Percentiles rank a stretch among this genome's conserved stretches.
phyloP scores from a whole-genome alignment of 1,140 invertebrate genomes.

The silkworm (Bombyx mori) region ASM3026992v2 NC_085113.1:7575501-7576000 shows the following conservation, averaged over 20 bases:
- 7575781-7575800: no score
- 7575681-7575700: no score
- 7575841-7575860: constrained; percentile 31
- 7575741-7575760: no score
- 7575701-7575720: no score
- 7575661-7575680: no score
- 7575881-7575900: constrained; percentile 10
- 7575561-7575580: constrained; percentile 71
- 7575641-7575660: constrained; percentile 42
- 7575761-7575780: no score
- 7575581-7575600: constrained; percentile 65
- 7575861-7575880: constrained; percentile 11
- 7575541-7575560: constrained; percentile 70
- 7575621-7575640: constrained; percentile 41
- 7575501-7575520: constrained; percentile 48
- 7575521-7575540: constrained; percentile 61
- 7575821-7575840: constrained; percentile 29
- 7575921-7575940: neutral
- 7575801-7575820: constrained; percentile 25
- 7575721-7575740: no score
- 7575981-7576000: no score
- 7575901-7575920: neutral
- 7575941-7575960: no score
- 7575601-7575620: constrained; percentile 24
- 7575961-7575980: no score